These are phyloP conservation scores for Trichogramma pretiosum DNA, from an alignment of 1,140 invertebrate genomes.

Conservation along the genomic window DNA sequence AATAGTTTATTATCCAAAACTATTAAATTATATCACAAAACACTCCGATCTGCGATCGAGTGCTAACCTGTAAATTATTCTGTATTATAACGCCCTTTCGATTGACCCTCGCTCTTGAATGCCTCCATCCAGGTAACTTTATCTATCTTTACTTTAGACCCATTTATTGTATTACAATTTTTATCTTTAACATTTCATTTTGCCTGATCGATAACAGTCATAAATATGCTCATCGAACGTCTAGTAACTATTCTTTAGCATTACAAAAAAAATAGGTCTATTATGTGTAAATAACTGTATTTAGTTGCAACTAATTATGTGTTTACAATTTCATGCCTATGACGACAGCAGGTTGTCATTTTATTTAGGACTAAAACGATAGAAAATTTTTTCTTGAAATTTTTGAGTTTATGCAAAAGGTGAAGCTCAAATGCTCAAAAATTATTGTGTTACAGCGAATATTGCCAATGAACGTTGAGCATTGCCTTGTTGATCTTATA, in stretches of 20 bases:
- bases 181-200: no score
- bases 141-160: slow-evolving; percentile 36
- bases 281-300: no score
- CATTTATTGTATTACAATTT: slow-evolving; percentile 14
- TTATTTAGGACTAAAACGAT: not conserved
- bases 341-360: no score
- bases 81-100: slow-evolving; percentile 33
- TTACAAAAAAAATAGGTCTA: no score
- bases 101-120: slow-evolving; percentile 34
- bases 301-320: slow-evolving; percentile 1
- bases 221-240: no score
- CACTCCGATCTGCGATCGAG: slow-evolving; percentile 25
- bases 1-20: slow-evolving; percentile 21
- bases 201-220: no score
- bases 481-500: no score
- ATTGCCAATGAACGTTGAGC: no score
- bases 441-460: no score
- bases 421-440: not conserved
- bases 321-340: no score
- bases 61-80: slow-evolving; percentile 31
- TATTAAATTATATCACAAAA: not conserved
- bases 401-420: not conserved
- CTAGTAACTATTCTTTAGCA: no score
- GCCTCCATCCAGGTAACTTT: slow-evolving; percentile 35
- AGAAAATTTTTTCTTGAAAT: not conserved